Conservation (phyloP, 64 coral and sea anemone genomes). For the Stichodactyla helianthus region DNA sequence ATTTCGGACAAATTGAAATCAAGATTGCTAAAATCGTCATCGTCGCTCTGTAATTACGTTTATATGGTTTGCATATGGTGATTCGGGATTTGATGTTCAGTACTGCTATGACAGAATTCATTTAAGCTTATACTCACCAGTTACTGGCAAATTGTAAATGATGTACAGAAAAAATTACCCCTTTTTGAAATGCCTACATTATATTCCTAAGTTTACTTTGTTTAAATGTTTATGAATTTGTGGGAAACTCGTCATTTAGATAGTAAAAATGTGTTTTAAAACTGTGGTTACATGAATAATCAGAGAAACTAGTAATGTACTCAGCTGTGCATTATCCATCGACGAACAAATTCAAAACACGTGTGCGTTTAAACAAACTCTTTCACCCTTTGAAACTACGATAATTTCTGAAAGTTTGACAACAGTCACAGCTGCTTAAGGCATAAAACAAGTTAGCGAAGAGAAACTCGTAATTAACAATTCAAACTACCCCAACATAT, state of each 20-base stretch:
- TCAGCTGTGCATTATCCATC: not conserved
- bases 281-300: not conserved
- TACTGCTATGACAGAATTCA: not conserved
- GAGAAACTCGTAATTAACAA: not conserved
- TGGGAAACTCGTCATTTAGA: no score
- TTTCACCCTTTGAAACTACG: not conserved
- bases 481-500: not conserved
- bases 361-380: not conserved
- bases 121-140: no score
- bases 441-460: not conserved
- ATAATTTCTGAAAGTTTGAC: not conserved
- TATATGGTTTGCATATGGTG: not conserved
- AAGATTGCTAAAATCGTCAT: not conserved
- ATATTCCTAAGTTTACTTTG: no score
- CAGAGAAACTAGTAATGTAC: not conserved
- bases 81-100: not conserved
- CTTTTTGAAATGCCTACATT: no score
- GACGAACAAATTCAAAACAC: not conserved
- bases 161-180: not conserved
- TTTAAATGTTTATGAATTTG: no score
- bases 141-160: not conserved
- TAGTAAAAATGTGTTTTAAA: not conserved
- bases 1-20: not conserved
- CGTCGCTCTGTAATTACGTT: not conserved
- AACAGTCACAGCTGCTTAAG: not conserved